Base-by-base conservation (phyloP, 1,140 invertebrate species). In the Caerostris darwini region DNA sequence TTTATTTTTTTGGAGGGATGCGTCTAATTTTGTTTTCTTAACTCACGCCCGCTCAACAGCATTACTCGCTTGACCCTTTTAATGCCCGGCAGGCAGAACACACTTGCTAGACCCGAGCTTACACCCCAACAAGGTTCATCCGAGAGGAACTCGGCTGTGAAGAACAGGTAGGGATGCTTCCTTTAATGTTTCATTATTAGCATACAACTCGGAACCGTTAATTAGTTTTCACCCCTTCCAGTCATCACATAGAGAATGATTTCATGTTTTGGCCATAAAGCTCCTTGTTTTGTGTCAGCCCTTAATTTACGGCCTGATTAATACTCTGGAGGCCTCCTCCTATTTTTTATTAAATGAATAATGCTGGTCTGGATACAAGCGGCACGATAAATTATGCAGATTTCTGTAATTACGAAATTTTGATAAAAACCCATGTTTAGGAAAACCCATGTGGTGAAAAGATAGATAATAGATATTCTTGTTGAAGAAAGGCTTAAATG, bases 1-100 rank as follows among this genome's bases (percentile, higher is more conserved):
- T 87, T 93, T 81, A 69, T 86, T 92, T n/a, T n/a, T n/a, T 81
- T 58, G 53, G 12, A 19, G 69, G 86, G 92, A 94, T 94, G 86
- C 64, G 86, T 89, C 92, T 94, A 94, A 94, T 94, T 94, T 89
- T 94, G 85, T 94, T 94, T 93, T 88, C 92, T 94, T 88, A 94
- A 94, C 92, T 87, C 69, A n/a, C 85, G 6, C 54, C 19, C 83
- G 12, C 54, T 87, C n/a, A 58, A 59, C 57, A 19, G 64, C 64
- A 69, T 71, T 90, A 90, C 90, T 67, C 8, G 85, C 85, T 89
- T 88, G 92, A 94, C 85, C 92, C 92, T 94, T 94, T 94, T 94
- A 94, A 94, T 94, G 86, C 92, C 92, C 89, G 8, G 67, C 92
- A 86, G 92, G 92, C 92, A 94, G 92, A 89, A 61, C 7, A 56